These are phyloP conservation scores for Bolinopsis microptera DNA, from an alignment of 37 sponge, comb jelly and placozoan genomes.

Conservation along the genomic window DNA sequence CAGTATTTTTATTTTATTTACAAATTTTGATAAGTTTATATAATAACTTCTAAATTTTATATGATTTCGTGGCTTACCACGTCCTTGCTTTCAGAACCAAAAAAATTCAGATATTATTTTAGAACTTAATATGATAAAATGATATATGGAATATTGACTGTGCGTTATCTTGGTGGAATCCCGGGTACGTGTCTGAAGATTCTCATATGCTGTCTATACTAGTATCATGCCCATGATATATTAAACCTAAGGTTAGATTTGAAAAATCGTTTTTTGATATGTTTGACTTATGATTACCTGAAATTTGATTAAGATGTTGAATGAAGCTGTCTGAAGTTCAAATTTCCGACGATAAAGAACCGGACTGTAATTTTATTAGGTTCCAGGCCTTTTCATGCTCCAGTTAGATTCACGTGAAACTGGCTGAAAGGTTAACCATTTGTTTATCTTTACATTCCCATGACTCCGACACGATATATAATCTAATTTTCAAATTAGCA, in stretches of 20 bases:
- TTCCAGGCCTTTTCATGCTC: not conserved
- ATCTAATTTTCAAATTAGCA: too few species aligned
- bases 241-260: not conserved
- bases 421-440: too few species aligned
- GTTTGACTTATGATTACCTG: not conserved
- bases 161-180: not conserved
- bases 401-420: not conserved
- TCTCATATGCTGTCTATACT: not conserved
- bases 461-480: too few species aligned
- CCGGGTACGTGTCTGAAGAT: not conserved
- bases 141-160: not conserved
- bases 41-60: not conserved
- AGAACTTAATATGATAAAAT: not conserved
- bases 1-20: not conserved
- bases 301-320: not conserved
- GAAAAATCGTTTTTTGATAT: not conserved
- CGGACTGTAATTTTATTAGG: not conserved
- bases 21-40: not conserved
- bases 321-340: not conserved
- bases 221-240: not conserved
- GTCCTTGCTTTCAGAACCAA: not conserved
- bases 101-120: not conserved
- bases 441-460: too few species aligned
- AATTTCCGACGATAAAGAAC: not conserved
- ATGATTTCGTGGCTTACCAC: not conserved